phyloP scores from a whole-genome alignment of 2,888 invertebrate genomes.

The Mechanitis mazaeus region DNA sequence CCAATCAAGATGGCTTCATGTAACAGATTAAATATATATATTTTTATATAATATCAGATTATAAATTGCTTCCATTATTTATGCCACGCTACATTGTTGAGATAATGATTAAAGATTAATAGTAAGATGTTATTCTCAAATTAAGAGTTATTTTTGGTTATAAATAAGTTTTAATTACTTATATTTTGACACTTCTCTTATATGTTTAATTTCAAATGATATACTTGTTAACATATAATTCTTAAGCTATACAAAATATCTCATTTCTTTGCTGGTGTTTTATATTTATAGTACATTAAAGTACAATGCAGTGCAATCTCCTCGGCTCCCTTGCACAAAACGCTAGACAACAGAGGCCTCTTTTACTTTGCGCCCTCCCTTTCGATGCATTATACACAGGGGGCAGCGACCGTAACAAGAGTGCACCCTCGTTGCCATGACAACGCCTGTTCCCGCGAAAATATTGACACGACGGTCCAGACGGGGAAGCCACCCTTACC shows the following conservation, averaged over 20 bases:
- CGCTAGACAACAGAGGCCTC: slow-evolving; percentile 55
- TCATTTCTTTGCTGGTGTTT: slow-evolving; percentile 10
- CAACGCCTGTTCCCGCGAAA: slow-evolving; percentile 65
- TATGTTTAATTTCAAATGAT: neutral
- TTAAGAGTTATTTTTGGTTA: too few species aligned
- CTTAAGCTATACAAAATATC: slow-evolving; percentile 2
- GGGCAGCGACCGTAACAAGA: slow-evolving; percentile 61
- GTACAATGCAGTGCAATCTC: slow-evolving; percentile 32
- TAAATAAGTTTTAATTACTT: too few species aligned
- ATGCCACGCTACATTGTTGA: too few species aligned
- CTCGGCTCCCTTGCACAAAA: slow-evolving; percentile 51
- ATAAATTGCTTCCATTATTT: too few species aligned
- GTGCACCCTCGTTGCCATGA: slow-evolving; percentile 65
- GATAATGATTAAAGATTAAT: too few species aligned
- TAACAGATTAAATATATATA: too few species aligned
- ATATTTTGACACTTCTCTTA: neutral
- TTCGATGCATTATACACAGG: slow-evolving; percentile 54
- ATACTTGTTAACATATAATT: neutral
- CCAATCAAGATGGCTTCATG: too few species aligned
- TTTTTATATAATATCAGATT: too few species aligned
- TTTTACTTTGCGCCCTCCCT: slow-evolving; percentile 53
- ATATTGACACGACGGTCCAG: slow-evolving; percentile 62
- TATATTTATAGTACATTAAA: slow-evolving; percentile 28
- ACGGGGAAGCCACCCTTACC: slow-evolving; percentile 41
- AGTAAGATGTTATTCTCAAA: too few species aligned